These are phyloP conservation scores for Craniophora ligustri DNA, from an alignment of 2,888 invertebrate species.

Conservation along the genomic window DNA sequence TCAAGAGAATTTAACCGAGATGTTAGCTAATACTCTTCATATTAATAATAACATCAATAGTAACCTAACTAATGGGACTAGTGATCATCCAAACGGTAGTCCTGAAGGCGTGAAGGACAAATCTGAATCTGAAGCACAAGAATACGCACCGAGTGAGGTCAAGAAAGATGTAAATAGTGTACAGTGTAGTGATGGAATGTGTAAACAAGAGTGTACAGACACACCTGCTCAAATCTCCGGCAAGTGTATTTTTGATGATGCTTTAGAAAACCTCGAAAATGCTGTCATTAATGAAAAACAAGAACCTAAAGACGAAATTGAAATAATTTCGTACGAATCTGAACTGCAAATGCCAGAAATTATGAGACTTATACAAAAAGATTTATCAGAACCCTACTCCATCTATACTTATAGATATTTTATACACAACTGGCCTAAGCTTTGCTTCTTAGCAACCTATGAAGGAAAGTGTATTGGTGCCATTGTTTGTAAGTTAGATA, in stretches of 20 bases:
- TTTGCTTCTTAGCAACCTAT: conserved; percentile 98
- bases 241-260: conserved; percentile 64
- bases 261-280: conserved; percentile 66
- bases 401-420: conserved; percentile 99
- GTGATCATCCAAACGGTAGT: conserved; percentile 76
- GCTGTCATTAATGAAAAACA: conserved; percentile 63
- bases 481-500: conserved; percentile 99
- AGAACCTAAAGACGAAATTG: conserved; percentile 72
- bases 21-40: conserved; percentile 81
- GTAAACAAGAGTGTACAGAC: conserved; percentile 58
- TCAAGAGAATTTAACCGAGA: conserved; percentile 77
- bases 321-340: conserved; percentile 93
- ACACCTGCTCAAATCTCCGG: conserved; percentile 55
- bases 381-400: conserved; percentile 99
- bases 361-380: conserved; percentile 99
- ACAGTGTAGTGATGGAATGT: conserved; percentile 73
- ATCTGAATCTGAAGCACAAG: conserved; percentile 64
- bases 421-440: conserved; percentile 99
- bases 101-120: conserved; percentile 63
- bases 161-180: conserved; percentile 79
- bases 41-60: conserved; percentile 80
- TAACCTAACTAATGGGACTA: conserved; percentile 84
- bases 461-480: conserved; percentile 97
- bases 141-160: conserved; percentile 61
- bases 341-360: conserved; percentile 99